Percentiles rank a stretch among this genome's conserved stretches.
Evolutionary conservation across 2,113 vertebrate genomes (phyloP).

Genomic region (Cricetomys ansorgei): DNA sequence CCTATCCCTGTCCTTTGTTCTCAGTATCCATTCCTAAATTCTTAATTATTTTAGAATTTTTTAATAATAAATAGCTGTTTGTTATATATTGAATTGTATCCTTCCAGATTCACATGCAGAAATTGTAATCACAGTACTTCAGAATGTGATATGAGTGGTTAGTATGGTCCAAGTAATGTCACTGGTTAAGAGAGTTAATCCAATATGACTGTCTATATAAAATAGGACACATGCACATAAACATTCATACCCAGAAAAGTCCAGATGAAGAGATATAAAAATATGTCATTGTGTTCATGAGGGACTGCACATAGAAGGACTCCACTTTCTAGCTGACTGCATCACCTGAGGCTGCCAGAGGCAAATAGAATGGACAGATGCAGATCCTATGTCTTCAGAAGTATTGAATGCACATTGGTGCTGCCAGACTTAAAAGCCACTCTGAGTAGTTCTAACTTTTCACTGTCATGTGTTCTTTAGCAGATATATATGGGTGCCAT

Average conservation of each 20-base stretch:
- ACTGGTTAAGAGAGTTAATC: neutral
- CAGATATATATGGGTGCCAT: neutral
- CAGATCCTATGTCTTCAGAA: neutral
- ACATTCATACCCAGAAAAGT: neutral
- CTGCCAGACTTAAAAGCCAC: neutral
- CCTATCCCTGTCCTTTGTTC: neutral
- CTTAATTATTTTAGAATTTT: neutral
- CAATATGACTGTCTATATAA: neutral
- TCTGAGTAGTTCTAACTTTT: neutral
- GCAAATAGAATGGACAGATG: neutral
- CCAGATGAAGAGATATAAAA: neutral
- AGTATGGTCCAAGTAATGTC: neutral
- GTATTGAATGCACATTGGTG: neutral
- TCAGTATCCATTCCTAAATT: neutral
- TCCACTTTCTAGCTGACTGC: neutral
- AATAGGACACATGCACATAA: neutral
- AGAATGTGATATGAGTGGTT: neutral
- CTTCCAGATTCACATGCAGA: neutral
- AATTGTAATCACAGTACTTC: neutral
- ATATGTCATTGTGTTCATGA: neutral
- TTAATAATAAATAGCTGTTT: neutral
- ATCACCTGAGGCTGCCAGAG: fast-evolving
- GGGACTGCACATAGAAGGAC: neutral
- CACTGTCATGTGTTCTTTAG: neutral
- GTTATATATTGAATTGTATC: neutral